A percentile compares a stretch with the other conserved stretches of the same genome.
These are phyloP conservation scores for Drosophila neotestacea DNA, from an alignment of 2,888 invertebrate species.

Conservation along the genomic window DNA sequence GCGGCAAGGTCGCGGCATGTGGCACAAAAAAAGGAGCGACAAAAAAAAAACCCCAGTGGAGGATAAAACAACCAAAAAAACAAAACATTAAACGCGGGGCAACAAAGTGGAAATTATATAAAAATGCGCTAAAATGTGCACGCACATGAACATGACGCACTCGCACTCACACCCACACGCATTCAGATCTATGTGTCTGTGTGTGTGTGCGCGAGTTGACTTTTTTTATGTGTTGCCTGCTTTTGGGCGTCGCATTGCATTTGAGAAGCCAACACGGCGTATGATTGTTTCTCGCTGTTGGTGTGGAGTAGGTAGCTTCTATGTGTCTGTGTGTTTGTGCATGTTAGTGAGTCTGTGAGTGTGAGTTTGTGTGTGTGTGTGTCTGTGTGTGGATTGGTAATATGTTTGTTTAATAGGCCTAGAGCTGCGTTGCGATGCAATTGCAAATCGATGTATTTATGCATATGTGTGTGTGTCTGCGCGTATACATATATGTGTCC, in stretches of 20 bases:
- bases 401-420: conserved; percentile 79
- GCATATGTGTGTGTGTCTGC: conserved; percentile 6
- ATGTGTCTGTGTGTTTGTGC: not conserved
- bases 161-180: conserved; percentile 13
- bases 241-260: conserved; percentile 64
- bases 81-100: conserved; percentile 63
- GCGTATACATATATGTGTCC: conserved; percentile 27
- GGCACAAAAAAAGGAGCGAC: conserved; percentile 36
- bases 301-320: conserved; percentile 10
- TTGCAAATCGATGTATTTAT: conserved; percentile 4
- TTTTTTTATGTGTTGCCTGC: conserved; percentile 56
- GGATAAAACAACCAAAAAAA: conserved; percentile 77
- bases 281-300: conserved; percentile 34
- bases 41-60: conserved; percentile 34
- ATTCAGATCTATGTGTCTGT: conserved; percentile 19
- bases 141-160: conserved; percentile 29
- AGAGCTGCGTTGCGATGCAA: conserved; percentile 35
- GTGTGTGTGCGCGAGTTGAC: conserved; percentile 9
- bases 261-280: conserved; percentile 56
- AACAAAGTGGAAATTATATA: conserved; percentile 80
- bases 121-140: conserved; percentile 79
- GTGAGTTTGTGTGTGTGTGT: conserved; percentile 14
- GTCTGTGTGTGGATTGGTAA: conserved; percentile 56
- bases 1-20: conserved; percentile 72
- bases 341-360: not conserved